phyloP scores from a whole-genome alignment of 2,797 vertebrate species.

The Merluccius polli region DNA sequence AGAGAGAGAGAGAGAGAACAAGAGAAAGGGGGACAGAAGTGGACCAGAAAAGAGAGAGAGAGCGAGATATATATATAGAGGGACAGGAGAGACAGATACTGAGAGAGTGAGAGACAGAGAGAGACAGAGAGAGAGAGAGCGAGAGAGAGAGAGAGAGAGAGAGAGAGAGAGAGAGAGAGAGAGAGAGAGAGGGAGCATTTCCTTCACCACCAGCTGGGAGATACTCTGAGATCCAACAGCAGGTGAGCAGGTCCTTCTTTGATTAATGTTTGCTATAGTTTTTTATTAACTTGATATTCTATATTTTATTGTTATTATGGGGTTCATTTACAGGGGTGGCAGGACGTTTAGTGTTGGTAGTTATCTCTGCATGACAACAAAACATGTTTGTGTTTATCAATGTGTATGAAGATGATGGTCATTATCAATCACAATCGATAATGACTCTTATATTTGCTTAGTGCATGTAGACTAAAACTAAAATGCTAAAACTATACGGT shows the following conservation, averaged over 20 bases:
- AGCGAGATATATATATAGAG: slow-evolving; percentile 38
- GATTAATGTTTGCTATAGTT: background rate
- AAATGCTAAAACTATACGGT: background rate
- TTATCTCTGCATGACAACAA: background rate
- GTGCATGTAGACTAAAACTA: background rate
- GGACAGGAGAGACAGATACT: slow-evolving; percentile 15
- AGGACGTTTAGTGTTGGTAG: background rate
- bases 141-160: slow-evolving; percentile 37
- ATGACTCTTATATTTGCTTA: background rate
- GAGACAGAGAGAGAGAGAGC: slow-evolving; percentile 35
- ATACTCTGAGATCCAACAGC: slow-evolving; percentile 9
- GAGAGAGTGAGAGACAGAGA: slow-evolving; percentile 5
- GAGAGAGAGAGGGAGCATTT: slow-evolving; percentile 30
- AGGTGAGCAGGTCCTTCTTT: slow-evolving; percentile 54
- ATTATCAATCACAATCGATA: background rate
- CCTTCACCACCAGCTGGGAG: slow-evolving; percentile 60
- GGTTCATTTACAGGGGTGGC: background rate
- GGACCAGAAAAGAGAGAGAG: slow-evolving; percentile 34
- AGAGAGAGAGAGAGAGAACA: slow-evolving; percentile 21
- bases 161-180: slow-evolving; percentile 34
- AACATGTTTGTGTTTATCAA: background rate
- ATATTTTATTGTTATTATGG: background rate
- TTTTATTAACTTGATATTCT: background rate
- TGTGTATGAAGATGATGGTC: background rate
- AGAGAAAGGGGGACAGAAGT: background rate